Base-by-base conservation (phyloP, 2,888 invertebrate species). In the Cataglyphis livida region DNA sequence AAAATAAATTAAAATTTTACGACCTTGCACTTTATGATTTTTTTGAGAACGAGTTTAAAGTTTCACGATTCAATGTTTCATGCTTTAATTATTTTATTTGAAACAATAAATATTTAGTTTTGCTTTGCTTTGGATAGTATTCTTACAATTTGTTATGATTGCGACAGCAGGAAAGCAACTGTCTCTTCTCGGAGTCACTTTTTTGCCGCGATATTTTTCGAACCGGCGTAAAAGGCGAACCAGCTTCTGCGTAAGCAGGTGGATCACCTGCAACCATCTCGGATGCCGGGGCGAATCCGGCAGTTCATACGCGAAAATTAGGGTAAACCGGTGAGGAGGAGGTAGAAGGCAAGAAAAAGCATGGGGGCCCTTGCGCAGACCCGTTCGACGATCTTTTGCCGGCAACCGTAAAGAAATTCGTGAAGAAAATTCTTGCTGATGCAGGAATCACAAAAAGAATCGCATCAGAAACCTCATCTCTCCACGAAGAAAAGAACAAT, bases 211-310 rank as follows among this genome's bases (percentile, higher is more conserved):
- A 38, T 79, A 54, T 70, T 83, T 83, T 79, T 68, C 25, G 64
- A 66, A 64, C 18, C 74, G 82, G 81, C 73, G 74, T 73, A 85
- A 87, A 84, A 86, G 84, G 62, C 78, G 85, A 88, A 82, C 65
- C 86, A 83, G 85, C 82, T 88, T 85, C 87, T 88, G 84, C 83
- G 85, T 82, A 81, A 84, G 85, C 83, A 83, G 83, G 79, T 83
- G 83, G 83, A 79, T 79, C 70, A 79, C 83, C 79, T 71, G 79
- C 68, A 79, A 62, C 71, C 64, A 76, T 76, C 38, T 71, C 83
- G 44, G 73, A 81, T 81, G 83, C 81, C 83, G 81, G 73, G 83
- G 75, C 71, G 82, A 71, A 73, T 86, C 73, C 71, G 81, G 66
- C 81, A 73, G 73, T 68, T 83, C 83, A 81, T 81, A 71, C 83